Base-by-base conservation (phyloP, 2,797 vertebrate genomes). In the Enteromius paludinosus region DNA sequence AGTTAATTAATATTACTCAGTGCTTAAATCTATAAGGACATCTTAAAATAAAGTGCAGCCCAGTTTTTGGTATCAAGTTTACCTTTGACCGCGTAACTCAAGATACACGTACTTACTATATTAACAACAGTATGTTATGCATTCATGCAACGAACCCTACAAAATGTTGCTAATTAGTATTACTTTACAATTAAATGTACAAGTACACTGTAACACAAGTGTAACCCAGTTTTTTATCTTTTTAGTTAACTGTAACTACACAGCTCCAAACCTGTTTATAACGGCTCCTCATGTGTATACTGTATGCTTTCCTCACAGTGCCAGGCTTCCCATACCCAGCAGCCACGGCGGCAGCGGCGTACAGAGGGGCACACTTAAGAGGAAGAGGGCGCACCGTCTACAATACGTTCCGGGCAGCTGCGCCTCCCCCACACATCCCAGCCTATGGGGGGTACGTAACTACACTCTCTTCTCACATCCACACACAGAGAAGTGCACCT, bases 261-360 rank as follows among this genome's bases (percentile, higher is more conserved):
- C 7, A 7, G 28, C 52, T 78, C n/a, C 20, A 78, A 78, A 38
- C n/a, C 14, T 14, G 17, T 30, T 17, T 15, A n/a, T 56, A 8
- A 54, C 25, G 4, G 6, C 38, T 56, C 14, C 12, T 59, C 52
- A 74, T 56, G 14, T 23, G 15, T 20, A 49, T 10, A 66, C 28
- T 23, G 12, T 81, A 38, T 83, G 33, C 78, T 17, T 81, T 71
- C 47, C 45, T 30, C 78, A 75, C 86, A 99, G 97, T 99, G 93
- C 97, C 97, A 90, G 97, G 97, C 90, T 99, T 99, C 90, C 97
- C 97, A 28, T 96, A 97, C 92, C 96, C 97, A 89, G 96, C 97
- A 62, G 96, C 97, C 25, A 97, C 95, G 5, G 96, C 95, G 11
- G 96, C 96, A 14, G 96, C 96, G 6, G 96, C 97, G 0, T 98